Evolutionary conservation across 1,140 invertebrate species (phyloP), one percentile per base, ranked within the genome.

Genomic region (Pseudomyrmex flavicornis): DNA sequence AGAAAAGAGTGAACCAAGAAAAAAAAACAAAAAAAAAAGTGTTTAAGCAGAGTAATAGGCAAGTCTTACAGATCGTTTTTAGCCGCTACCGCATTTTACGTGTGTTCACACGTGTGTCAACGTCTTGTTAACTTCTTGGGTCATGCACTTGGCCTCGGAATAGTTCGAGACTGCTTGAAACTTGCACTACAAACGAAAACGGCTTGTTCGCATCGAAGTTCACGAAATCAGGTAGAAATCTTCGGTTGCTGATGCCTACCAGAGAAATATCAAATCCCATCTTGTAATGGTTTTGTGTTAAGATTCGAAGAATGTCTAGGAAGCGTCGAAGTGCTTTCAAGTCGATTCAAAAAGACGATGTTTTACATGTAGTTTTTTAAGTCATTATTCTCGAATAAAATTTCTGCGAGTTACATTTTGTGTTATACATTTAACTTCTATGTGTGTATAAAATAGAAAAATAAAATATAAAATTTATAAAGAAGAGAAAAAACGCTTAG

Each of bases 151-250:
- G 4, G 54, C 65, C 63, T 70, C 44, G 35, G 17, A 84, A 52
- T 52, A 70, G 9, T 46, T 79, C 54, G 22, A 79, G 8, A 48
- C 68, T 26, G 46, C 61, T 84, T 56, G 54, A 59, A n/a, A 17
- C 46, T 59, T 20, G 54, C 10, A 85, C 35, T 48, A 68, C 48
- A 35, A 54, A 87, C 8, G 69, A 59, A 48, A 89, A 85, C 12
- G 83, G 66, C 46, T 63, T 85, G 77, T 87, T 73, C 15, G 26
- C 85, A 66, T 59, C 22, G 20, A 88, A 74, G 35, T 46, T 79
- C 52, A 74, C 56, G 17, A 26, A 74, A 87, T 68, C 17, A 7
- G 75, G 46, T 48, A 73, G 56, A 66, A 82, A 70, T 69, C 82
- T 84, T 79, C 82, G 82, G 13, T 48, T 44, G 74, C 54, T 84